These are phyloP conservation scores for Eulemur albifrons DNA, from an alignment of 2,797 vertebrate genomes.

Conservation along the genomic window DNA sequence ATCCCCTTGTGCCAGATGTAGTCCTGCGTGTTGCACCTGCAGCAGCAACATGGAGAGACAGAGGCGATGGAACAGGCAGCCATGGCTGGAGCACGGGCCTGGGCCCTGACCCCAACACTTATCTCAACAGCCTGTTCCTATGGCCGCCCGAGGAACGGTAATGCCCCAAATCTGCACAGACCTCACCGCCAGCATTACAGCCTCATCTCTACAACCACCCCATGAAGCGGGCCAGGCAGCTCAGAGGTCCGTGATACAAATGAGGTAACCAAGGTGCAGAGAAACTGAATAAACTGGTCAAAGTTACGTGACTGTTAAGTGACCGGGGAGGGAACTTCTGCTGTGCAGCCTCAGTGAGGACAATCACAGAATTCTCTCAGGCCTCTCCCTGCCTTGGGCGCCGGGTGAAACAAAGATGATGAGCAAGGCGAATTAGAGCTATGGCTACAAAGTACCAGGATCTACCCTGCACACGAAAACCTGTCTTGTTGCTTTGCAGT, in stretches of 20 bases:
- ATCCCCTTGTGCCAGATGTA: conserved; percentile 98
- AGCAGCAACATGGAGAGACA: background rate
- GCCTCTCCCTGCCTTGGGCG: background rate
- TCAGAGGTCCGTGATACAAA: background rate
- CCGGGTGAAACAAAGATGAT: background rate
- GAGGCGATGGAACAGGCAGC: background rate
- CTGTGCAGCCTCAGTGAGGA: background rate
- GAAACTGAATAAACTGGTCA: background rate
- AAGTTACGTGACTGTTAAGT: background rate
- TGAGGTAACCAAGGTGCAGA: background rate
- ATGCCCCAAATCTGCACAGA: background rate
- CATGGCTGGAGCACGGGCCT: background rate
- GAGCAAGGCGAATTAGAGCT: background rate
- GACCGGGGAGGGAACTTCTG: background rate
- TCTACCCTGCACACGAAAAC: background rate
- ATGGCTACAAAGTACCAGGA: background rate
- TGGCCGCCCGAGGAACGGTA: background rate
- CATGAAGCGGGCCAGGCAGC: background rate
- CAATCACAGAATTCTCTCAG: background rate
- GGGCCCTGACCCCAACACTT: background rate
- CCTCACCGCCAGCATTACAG: accelerated
- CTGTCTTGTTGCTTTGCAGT: background rate
- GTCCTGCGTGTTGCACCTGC: conserved; percentile 96
- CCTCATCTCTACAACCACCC: background rate
- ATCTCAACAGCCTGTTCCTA: background rate